These are phyloP conservation scores for Bhutanitis thaidina DNA, from an alignment of 2,888 invertebrate genomes.

Conservation along the genomic window DNA sequence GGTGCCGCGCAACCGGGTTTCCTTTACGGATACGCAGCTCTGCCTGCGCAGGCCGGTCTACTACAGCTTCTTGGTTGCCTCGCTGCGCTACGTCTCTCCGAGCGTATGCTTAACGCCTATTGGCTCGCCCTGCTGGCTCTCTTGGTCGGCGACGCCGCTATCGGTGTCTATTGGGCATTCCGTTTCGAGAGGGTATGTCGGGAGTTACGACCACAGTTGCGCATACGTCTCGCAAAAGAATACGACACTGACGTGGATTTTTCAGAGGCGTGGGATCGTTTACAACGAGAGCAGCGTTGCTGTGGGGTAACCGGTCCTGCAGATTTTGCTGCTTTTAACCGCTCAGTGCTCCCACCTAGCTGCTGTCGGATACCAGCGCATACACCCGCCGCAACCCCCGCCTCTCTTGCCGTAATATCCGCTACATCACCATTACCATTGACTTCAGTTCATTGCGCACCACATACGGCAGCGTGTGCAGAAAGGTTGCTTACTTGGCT, in stretches of 20 bases:
- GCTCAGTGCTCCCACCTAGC: slow-evolving; percentile 64
- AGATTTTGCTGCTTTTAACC: slow-evolving; percentile 71
- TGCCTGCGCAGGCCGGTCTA: slow-evolving; percentile 85
- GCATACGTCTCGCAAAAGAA: slow-evolving; percentile 81
- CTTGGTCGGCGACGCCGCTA: slow-evolving; percentile 90
- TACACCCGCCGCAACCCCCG: slow-evolving; percentile 70
- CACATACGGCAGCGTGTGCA: slow-evolving; percentile 83
- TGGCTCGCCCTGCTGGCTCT: slow-evolving; percentile 89
- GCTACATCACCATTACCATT: slow-evolving; percentile 54
- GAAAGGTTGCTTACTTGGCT: slow-evolving; percentile 87
- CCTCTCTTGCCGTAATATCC: slow-evolving; percentile 60
- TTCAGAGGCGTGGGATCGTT: slow-evolving; percentile 87
- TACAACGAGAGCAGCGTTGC: slow-evolving; percentile 87
- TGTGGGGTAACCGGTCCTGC: slow-evolving; percentile 87
- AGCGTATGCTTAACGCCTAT: slow-evolving; percentile 89
- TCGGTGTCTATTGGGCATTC: slow-evolving; percentile 92
- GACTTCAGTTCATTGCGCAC: slow-evolving; percentile 65
- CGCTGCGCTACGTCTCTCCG: slow-evolving; percentile 89
- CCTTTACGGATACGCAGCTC: slow-evolving; percentile 90
- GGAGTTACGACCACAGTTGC: slow-evolving; percentile 85
- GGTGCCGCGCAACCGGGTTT: slow-evolving; percentile 89
- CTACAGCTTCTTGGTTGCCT: slow-evolving; percentile 89
- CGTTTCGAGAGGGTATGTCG: slow-evolving; percentile 87
- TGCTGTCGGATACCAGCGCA: slow-evolving; percentile 70
- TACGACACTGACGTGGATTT: slow-evolving; percentile 87